These are phyloP conservation scores for Villa cingulata DNA, from an alignment of 2,888 invertebrate genomes.

Conservation along the genomic window DNA sequence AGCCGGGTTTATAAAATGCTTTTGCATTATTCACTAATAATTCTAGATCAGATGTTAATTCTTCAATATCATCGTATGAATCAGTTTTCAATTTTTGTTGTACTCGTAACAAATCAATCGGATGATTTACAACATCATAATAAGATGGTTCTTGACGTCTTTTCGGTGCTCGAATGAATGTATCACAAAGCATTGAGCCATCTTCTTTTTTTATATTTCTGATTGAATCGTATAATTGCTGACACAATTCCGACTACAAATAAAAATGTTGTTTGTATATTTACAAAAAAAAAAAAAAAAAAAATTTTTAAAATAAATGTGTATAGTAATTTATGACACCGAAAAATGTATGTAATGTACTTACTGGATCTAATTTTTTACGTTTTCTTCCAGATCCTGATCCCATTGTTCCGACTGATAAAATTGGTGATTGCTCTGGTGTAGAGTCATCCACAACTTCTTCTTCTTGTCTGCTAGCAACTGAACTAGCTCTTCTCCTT, in stretches of 20 bases:
- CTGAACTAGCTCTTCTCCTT: constrained; percentile 70
- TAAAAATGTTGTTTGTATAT: no score
- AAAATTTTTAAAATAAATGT: no score
- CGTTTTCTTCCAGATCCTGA: constrained; percentile 21
- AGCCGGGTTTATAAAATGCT: constrained; percentile 80
- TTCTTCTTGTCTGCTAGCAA: constrained; percentile 58
- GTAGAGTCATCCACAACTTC: constrained; percentile 56
- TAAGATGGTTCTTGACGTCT: constrained; percentile 82
- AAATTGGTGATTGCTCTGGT: constrained; percentile 34
- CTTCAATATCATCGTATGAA: constrained; percentile 88
- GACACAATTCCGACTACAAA: constrained; percentile 65
- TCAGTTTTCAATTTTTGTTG: constrained; percentile 96
- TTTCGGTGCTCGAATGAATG: constrained; percentile 90
- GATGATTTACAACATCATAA: constrained; percentile 83
- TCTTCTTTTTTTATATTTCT: constrained; percentile 85
- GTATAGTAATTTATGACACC: no score
- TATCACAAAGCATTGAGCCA: constrained; percentile 78
- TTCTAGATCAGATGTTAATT: constrained; percentile 79
- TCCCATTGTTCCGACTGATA: constrained; percentile 22
- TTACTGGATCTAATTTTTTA: constrained; percentile 60
- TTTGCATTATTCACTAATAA: constrained; percentile 88
- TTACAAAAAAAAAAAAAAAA: no score
- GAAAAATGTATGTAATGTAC: constrained; percentile 5
- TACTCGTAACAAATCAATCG: constrained; percentile 84
- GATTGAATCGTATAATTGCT: constrained; percentile 85